Evolutionary conservation across 2,113 vertebrate genomes (phyloP).

Genomic region (Anthoscopus minutus): DNA sequence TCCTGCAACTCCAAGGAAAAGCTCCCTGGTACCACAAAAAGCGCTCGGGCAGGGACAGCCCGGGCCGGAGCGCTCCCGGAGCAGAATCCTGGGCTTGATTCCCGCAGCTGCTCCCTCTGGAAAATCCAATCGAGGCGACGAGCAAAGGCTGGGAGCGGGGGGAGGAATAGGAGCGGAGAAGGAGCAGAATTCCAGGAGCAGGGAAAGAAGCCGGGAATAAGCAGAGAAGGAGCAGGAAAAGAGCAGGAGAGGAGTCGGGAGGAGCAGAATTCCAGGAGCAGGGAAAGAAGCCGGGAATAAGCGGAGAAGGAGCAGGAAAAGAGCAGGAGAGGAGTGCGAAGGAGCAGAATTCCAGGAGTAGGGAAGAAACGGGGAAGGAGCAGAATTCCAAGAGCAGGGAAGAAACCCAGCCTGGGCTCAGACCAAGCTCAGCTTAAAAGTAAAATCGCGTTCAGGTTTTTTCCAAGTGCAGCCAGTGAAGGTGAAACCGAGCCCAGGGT

Average conservation of each 20-base stretch:
- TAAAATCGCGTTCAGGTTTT: neutral
- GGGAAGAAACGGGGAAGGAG: too few species aligned
- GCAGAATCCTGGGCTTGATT: neutral
- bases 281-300: too few species aligned
- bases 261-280: neutral
- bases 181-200: neutral
- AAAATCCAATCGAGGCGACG: neutral
- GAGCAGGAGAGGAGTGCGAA: neutral
- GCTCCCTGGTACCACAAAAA: rapidly evolving
- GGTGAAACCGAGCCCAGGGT: neutral
- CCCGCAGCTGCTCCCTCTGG: neutral
- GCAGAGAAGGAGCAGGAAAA: too few species aligned
- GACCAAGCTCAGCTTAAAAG: neutral
- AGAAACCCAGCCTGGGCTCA: neutral
- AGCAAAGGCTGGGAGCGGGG: neutral
- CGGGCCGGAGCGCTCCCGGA: neutral
- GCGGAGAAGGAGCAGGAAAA: too few species aligned
- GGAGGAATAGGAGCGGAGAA: neutral
- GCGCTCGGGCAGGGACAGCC: rapidly evolving
- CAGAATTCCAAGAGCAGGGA: neutral
- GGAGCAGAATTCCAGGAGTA: neutral
- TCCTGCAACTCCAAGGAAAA: neutral
- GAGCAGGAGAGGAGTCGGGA: neutral
- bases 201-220: too few species aligned
- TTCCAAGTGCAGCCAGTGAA: neutral